Evolutionary conservation across 2,113 vertebrate species (phyloP).

Genomic region (Muntiacus reevesi): DNA sequence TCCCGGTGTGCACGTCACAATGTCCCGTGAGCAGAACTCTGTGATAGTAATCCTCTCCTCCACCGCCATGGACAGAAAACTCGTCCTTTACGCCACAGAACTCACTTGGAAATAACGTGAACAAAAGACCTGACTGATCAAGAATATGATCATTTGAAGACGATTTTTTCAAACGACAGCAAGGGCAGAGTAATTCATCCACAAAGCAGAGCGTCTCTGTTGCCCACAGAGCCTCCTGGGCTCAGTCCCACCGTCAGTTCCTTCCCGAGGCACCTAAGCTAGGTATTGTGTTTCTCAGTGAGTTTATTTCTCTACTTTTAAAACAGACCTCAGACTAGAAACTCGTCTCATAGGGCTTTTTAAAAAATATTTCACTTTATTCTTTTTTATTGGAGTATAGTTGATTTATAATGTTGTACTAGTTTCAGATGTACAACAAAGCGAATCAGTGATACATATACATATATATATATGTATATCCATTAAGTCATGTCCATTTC

Average conservation of each 20-base stretch:
- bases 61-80: neutral
- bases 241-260: neutral
- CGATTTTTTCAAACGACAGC: neutral
- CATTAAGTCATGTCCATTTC: neutral
- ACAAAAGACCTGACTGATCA: neutral
- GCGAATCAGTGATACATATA: neutral
- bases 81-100: rapidly evolving
- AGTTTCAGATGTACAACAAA: neutral
- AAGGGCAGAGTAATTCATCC: rapidly evolving
- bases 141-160: neutral
- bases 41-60: too few species aligned
- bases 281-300: neutral
- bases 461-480: neutral
- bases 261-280: neutral
- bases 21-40: neutral
- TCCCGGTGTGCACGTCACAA: rapidly evolving
- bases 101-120: neutral
- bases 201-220: too few species aligned
- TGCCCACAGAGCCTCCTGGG: neutral
- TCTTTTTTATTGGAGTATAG: neutral
- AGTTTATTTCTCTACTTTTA: neutral
- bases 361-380: neutral
- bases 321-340: neutral
- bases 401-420: neutral
- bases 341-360: neutral